Base-by-base conservation (phyloP, 1,140 invertebrate genomes). In the Schlechtendalia chinensis region DNA sequence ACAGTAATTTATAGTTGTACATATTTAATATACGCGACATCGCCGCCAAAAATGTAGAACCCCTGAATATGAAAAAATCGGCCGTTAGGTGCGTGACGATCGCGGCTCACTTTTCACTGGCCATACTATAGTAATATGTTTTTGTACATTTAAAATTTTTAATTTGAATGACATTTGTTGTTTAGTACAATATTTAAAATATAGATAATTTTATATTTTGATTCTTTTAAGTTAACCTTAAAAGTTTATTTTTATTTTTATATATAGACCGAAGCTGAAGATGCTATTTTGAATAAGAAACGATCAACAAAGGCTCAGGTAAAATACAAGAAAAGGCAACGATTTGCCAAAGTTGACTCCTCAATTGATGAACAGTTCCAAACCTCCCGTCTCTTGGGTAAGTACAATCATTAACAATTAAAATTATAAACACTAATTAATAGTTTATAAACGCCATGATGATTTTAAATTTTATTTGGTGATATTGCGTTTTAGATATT, bases 291-390 rank as follows among this genome's bases (percentile, higher is more conserved):
- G 65, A 97, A 96, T 87, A 97, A 97, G 86, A 96, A 97, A 85
- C 89, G 94, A 82, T 97, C 94, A 81, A 96, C 96, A 86, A 98
- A 97, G 86, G 91, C 92, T 5, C 91, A 94, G 85, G 92, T 94
- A 87, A 99, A 98, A 87, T 98, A 98, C 86, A 91, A 95, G 85
- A 89, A 91, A 45, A 91, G 98, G 83, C 96, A 99, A 86, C 94
- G 95, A 85, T 89, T 90, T 67, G 93, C 95, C 53, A 97, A 97
- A 87, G 95, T 99, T 83, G 98, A 99, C 85, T 89, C 91, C 82
- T 91, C 91, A 81, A 84, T 99, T 58, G 95, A 98, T 87, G 97
- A 99, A 87, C 96, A 99, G 87, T 99, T 99, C 90, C 90, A 93
- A 82, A 95, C 95, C 85, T 96, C 97, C 83, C 91, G 96, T 87